phyloP scores from a whole-genome alignment of 2,888 invertebrate genomes.

The Scelioninae gen. 1 region DNA sequence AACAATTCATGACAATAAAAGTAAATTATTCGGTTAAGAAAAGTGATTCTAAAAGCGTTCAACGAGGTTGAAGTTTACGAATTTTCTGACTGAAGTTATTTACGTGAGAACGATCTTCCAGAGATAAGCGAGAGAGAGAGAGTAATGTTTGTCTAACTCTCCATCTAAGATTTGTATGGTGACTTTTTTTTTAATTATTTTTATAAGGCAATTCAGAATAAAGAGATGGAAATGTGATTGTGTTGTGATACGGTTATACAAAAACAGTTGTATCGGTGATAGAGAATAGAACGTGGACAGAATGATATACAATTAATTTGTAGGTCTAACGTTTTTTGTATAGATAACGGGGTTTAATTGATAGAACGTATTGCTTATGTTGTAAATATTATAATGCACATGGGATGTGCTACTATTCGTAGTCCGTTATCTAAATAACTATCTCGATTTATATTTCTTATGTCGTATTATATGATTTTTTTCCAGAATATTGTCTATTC shows the following conservation, averaged over 20 bases:
- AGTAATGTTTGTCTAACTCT: conserved; percentile 1
- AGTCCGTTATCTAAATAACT: conserved; percentile 59
- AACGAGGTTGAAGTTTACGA: not conserved
- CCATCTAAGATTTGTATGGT: conserved; percentile 2
- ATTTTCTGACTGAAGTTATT: conserved; percentile 8
- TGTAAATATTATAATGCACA: conserved; percentile 51
- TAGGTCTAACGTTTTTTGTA: conserved; percentile 50
- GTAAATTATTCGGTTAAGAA: too few relatives aligned
- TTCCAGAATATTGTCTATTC: conserved; percentile 5
- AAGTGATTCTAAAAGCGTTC: not conserved
- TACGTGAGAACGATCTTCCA: conserved; percentile 10
- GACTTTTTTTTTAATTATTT: conserved; percentile 1
- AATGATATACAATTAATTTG: conserved; percentile 54
- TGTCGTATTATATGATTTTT: conserved; percentile 38
- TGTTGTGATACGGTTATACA: conserved; percentile 17
- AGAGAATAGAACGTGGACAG: conserved; percentile 14
- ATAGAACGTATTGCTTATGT: conserved; percentile 33
- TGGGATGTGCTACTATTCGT: conserved; percentile 33
- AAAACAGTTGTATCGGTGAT: conserved; percentile 23
- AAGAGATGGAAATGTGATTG: conserved; percentile 2
- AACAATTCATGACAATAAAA: too few relatives aligned
- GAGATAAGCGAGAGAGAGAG: conserved; percentile 17
- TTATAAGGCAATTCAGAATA: not conserved
- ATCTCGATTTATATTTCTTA: conserved; percentile 55
- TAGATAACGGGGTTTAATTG: conserved; percentile 58